Conservation (phyloP, 2,888 invertebrate species). For the Rhingia campestris region DNA sequence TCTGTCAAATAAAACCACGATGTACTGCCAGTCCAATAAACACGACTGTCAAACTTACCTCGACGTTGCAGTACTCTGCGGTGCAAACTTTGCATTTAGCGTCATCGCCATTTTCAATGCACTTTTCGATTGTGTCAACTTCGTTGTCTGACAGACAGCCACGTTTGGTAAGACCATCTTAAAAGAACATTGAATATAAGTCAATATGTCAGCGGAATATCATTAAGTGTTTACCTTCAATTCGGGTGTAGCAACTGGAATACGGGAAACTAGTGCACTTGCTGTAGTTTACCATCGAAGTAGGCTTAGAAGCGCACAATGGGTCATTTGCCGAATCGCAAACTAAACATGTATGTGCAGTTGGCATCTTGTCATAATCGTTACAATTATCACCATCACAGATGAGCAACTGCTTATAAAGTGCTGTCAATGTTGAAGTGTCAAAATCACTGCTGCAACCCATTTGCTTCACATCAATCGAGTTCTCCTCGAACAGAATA, state of each 20-base stretch:
- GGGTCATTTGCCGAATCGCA: conserved; percentile 76
- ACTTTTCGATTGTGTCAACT: conserved; percentile 76
- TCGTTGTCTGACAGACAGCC: conserved; percentile 77
- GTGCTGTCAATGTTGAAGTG: conserved; percentile 57
- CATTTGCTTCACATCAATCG: conserved; percentile 75
- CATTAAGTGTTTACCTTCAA: conserved; percentile 73
- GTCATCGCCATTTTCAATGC: conserved; percentile 59
- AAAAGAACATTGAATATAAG: neutral
- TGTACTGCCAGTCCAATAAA: neutral
- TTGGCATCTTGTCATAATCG: conserved; percentile 72
- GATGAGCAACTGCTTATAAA: conserved; percentile 76
- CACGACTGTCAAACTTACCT: conserved; percentile 38
- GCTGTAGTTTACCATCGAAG: fast-evolving
- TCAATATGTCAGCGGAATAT: neutral
- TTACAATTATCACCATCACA: conserved; percentile 79
- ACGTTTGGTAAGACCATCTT: conserved; percentile 77
- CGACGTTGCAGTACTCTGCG: conserved; percentile 76
- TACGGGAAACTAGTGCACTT: conserved; percentile 75
- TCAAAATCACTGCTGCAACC: conserved; percentile 79
- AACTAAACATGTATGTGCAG: conserved; percentile 65
- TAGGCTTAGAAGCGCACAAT: conserved; percentile 72
- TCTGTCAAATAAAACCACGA: conserved; percentile 15
- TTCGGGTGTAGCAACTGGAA: conserved; percentile 76
- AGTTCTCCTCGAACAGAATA: conserved; percentile 76
- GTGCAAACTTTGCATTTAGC: conserved; percentile 75